phyloP scores from a whole-genome alignment of 92 coral and sea anemone genomes.

The Bergia sp. region DNA sequence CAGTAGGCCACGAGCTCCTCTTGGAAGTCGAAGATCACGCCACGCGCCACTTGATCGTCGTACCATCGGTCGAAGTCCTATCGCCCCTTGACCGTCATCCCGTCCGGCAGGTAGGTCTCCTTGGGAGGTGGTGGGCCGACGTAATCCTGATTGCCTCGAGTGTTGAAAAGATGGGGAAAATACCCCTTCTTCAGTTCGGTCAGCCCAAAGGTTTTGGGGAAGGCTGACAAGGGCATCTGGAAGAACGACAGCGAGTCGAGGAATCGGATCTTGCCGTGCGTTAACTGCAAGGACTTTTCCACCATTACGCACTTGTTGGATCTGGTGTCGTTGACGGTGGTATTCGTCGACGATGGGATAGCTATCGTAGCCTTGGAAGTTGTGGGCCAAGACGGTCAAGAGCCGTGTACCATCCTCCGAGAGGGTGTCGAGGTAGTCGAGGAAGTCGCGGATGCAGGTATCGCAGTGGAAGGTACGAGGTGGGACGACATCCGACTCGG shows the following conservation, averaged over 20 bases:
- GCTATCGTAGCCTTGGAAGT: not conserved
- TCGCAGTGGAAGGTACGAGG: not conserved
- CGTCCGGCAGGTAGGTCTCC: conserved; percentile 23
- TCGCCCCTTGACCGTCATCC: conserved; percentile 16
- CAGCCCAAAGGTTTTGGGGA: not conserved
- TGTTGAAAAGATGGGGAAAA: not conserved
- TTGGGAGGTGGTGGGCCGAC: conserved; percentile 33
- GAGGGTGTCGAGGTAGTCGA: conserved; percentile 2
- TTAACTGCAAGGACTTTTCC: not conserved
- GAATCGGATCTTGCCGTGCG: not conserved
- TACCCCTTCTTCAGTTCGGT: not conserved
- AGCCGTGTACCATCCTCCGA: not conserved
- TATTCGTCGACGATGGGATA: not conserved
- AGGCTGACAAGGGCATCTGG: not conserved
- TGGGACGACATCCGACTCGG: not conserved
- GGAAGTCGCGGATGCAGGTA: not conserved
- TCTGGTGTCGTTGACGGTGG: not conserved
- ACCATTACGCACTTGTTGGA: not conserved
- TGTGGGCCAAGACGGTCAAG: conserved; percentile 4
- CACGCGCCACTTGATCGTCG: no score
- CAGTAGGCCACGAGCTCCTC: no score
- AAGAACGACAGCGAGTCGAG: not conserved
- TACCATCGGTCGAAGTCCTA: not conserved
- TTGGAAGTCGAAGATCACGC: no score
- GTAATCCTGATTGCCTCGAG: not conserved